Evolutionary conservation across 2,888 invertebrate genomes (phyloP), one percentile per base, ranked within the genome.

Genomic region (Macrosiphum euphorbiae): DNA sequence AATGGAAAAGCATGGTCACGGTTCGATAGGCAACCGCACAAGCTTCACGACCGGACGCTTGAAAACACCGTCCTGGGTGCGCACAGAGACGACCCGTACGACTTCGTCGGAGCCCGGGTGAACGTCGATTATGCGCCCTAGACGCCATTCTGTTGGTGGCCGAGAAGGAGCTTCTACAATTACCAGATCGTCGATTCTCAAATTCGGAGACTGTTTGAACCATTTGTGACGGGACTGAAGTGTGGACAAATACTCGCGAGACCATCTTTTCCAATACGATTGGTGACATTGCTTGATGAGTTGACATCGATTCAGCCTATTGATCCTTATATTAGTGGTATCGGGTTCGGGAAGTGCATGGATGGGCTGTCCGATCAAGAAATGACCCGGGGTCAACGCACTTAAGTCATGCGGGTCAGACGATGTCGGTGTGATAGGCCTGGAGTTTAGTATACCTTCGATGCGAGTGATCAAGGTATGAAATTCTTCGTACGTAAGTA

Each of bases 401-500:
- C 87, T 58, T 5, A 55, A 26, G 8, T 47, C 47, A 44, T 93
- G 67, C 11, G 67, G 50, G 20, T 94, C 44, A 50, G 94, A 92
- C 28, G 91, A 88, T 0, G 85, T 3, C 7, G 94, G 94, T 3
- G 67, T 88, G 94, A 94, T 85, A 50, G 61, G 95, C 91, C 61
- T 94, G 26, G 95, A 95, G 78, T 95, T 95, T 4, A 95, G 87
- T 24, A 94, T 91, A 55, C 94, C 94, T 92, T 95, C 95, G 44
- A 95, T 94, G 78, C 95, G 95, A 47, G 58, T 92, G 41, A 95
- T 86, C 24, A 92, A 52, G 1, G 94, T 94, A 24, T 5, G 11
- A n/a, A 94, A 84, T 92, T 94, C 94, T 28, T 88, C 78, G 84
- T 35, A 58, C 20, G 94, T 95, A 52, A 95, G 41, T 28, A 67